Percentiles rank a stretch among this genome's conserved stretches.
These are phyloP conservation scores for Drosophila setifemur DNA, from an alignment of 1,140 invertebrate genomes.

Conservation along the genomic window DNA sequence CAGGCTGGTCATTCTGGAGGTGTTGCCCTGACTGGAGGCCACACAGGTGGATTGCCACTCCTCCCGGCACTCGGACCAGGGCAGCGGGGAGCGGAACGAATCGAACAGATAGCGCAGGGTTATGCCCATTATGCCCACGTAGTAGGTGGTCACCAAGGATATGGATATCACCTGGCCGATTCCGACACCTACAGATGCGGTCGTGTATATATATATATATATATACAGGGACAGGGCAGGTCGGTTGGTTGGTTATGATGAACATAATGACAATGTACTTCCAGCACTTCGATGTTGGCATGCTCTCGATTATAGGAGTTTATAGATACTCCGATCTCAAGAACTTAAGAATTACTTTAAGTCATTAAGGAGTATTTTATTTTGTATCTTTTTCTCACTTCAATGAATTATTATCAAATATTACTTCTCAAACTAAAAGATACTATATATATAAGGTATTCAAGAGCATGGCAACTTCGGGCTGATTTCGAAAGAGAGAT, in stretches of 20 bases:
- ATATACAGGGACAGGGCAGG: too few relatives aligned
- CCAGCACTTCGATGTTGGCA: neutral
- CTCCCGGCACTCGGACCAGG: conserved; percentile 87
- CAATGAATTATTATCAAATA: neutral
- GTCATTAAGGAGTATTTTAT: neutral
- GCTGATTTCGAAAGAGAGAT: neutral
- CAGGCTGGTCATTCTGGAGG: conserved; percentile 14
- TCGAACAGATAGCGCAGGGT: conserved; percentile 87
- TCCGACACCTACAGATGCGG: conserved; percentile 86
- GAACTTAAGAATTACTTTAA: neutral
- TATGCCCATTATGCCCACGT: conserved; percentile 88
- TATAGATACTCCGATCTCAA: neutral
- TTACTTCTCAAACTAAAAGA: neutral
- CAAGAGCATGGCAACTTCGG: conserved; percentile 26
- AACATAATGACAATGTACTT: conserved; percentile 20
- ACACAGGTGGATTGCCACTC: conserved; percentile 84
- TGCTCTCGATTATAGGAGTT: neutral
- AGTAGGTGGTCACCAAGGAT: conserved; percentile 88
- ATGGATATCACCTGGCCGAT: conserved; percentile 89
- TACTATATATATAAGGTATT: neutral
- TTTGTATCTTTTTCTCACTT: too few relatives aligned
- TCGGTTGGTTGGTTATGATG: conserved; percentile 39
- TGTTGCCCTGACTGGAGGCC: conserved; percentile 60
- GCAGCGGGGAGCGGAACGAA: conserved; percentile 86
- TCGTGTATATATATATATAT: conserved; percentile 16